Conservation (phyloP, 2,113 vertebrate species). For the Euleptes europaea region DNA sequence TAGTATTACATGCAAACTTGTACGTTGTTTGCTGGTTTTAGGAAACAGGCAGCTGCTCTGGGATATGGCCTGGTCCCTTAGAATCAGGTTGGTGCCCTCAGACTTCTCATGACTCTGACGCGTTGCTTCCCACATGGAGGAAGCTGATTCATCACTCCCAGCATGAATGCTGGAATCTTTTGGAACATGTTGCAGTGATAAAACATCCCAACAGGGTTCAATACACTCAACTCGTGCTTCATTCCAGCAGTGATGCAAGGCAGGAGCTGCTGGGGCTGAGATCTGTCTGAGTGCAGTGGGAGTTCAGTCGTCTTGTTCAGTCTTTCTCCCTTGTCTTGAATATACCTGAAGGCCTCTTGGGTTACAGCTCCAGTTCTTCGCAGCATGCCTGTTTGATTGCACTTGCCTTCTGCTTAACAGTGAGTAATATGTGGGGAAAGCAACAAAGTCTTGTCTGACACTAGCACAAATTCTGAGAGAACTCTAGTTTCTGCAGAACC, state of each 20-base stretch:
- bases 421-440: neutral
- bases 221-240: too few relatives aligned
- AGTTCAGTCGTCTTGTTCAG: neutral
- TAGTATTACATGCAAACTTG: neutral
- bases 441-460: neutral
- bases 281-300: neutral
- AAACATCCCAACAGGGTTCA: neutral
- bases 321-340: neutral
- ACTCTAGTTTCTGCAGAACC: neutral
- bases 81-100: neutral
- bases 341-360: neutral
- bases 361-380: neutral
- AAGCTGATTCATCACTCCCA: neutral
- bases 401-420: neutral
- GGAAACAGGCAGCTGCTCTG: neutral
- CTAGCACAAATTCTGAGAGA: neutral
- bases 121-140: neutral
- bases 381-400: neutral
- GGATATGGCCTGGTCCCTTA: neutral
- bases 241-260: neutral
- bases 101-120: neutral
- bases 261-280: neutral
- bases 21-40: neutral
- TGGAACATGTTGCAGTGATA: neutral
- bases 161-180: slow-evolving; percentile 8